phyloP scores from a whole-genome alignment of 2,888 invertebrate species.

The Platerodrilus igneus region DNA sequence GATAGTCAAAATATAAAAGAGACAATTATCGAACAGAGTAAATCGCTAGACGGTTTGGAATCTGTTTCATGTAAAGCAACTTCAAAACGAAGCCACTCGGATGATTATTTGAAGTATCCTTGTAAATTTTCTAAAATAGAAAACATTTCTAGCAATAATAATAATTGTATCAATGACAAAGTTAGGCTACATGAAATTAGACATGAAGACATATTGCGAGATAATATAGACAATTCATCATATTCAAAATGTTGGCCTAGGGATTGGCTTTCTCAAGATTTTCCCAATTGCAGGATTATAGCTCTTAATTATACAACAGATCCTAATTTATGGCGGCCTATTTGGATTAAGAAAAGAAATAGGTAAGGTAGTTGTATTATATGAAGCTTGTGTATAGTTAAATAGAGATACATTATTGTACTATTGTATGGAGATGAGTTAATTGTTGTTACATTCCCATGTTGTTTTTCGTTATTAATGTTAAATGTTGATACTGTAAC shows the following conservation, averaged over 20 bases:
- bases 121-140: constrained; percentile 34
- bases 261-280: constrained; percentile 80
- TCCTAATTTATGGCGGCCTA: constrained; percentile 68
- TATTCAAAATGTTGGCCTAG: constrained; percentile 76
- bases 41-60: constrained; percentile 34
- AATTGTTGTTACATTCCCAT: too few relatives aligned
- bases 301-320: constrained; percentile 80
- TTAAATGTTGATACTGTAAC: too few relatives aligned
- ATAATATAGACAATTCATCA: constrained; percentile 35
- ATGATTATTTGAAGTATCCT: constrained; percentile 33
- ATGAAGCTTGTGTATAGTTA: too few relatives aligned
- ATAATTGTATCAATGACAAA: constrained; percentile 26
- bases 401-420: too few relatives aligned
- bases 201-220: constrained; percentile 8
- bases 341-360: constrained; percentile 65
- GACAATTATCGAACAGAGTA: constrained; percentile 35
- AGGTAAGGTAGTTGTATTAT: constrained; percentile 54
- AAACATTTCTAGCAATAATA: constrained; percentile 20
- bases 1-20: constrained; percentile 40
- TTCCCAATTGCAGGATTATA: constrained; percentile 70
- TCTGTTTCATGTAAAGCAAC: constrained; percentile 19
- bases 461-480: too few relatives aligned
- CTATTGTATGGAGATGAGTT: too few relatives aligned
- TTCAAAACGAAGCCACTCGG: constrained; percentile 35
- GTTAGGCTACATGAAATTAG: constrained; percentile 19